Conservation (phyloP, 2,888 invertebrate species). For the Synergus laeviventris region DNA sequence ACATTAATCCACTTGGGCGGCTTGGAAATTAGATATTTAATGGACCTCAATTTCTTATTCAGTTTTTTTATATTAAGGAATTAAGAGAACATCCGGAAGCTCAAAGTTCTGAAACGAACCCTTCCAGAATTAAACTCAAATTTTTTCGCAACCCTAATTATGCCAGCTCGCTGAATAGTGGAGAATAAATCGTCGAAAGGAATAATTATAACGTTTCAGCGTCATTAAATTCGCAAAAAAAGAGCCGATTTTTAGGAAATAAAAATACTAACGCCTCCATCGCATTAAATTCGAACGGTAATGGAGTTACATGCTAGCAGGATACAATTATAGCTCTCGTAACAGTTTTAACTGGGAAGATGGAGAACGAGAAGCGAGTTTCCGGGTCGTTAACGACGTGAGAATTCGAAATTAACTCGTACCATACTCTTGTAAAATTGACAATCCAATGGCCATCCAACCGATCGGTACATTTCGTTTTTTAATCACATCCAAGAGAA, state of each 20-base stretch:
- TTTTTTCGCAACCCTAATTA: slow-evolving; percentile 26
- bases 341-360: slow-evolving; percentile 36
- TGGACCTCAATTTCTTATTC: background rate
- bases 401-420: slow-evolving; percentile 35
- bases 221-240: slow-evolving; percentile 17
- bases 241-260: slow-evolving; percentile 24
- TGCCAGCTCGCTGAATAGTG: slow-evolving; percentile 9
- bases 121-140: background rate
- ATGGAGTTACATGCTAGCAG: slow-evolving; percentile 33
- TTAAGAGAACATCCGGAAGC: slow-evolving; percentile 18
- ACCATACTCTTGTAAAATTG: slow-evolving; percentile 35
- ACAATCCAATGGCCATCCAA: slow-evolving; percentile 19
- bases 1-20: background rate
- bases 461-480: slow-evolving; percentile 9
- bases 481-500: background rate
- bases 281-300: slow-evolving; percentile 35
- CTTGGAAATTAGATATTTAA: background rate
- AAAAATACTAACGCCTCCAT: slow-evolving; percentile 36
- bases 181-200: slow-evolving; percentile 31
- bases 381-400: slow-evolving; percentile 37
- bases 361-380: slow-evolving; percentile 38
- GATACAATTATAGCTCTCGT: slow-evolving; percentile 39
- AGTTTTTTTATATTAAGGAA: background rate
- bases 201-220: slow-evolving; percentile 31
- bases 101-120: slow-evolving; percentile 7